A percentile compares a stretch with the other conserved stretches of the same genome.
Evolutionary conservation across 1,140 invertebrate genomes (phyloP).

Genomic region (Calliphora vicina): DNA sequence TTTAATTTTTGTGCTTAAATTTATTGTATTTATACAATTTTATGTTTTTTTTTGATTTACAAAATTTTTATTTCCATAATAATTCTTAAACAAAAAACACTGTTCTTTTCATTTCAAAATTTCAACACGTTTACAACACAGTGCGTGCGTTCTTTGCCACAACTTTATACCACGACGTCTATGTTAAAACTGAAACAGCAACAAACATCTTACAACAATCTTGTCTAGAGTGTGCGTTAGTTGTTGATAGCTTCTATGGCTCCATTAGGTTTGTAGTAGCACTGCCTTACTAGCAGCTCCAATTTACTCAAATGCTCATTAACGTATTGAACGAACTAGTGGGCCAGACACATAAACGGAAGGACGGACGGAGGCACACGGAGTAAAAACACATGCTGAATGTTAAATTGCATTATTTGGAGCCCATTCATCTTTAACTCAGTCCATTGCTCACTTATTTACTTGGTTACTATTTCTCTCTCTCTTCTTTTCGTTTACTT

Average conservation of each 20-base stretch:
- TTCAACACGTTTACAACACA: not conserved
- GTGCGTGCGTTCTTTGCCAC: not conserved
- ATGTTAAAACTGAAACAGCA: not conserved
- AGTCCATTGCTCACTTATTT: not conserved
- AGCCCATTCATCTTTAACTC: not conserved
- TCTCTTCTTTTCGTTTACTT: not conserved
- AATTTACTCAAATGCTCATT: not conserved
- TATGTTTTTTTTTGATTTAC: not conserved
- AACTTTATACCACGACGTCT: slow-evolving; percentile 23
- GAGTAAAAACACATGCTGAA: not conserved
- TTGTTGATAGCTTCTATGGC: not conserved
- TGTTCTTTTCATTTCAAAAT: not conserved
- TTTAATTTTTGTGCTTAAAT: not conserved
- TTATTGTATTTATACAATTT: no score
- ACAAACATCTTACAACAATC: not conserved
- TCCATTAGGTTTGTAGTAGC: not conserved
- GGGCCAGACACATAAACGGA: no score
- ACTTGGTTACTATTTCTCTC: not conserved
- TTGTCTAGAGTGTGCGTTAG: not conserved
- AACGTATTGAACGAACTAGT: no score
- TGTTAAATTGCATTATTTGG: not conserved
- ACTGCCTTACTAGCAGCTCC: no score
- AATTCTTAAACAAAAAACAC: not conserved
- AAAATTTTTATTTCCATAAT: not conserved
- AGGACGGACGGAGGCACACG: no score